Conservation (phyloP, 2,113 vertebrate species). For the Rhinopomastus cyanomelas region DNA sequence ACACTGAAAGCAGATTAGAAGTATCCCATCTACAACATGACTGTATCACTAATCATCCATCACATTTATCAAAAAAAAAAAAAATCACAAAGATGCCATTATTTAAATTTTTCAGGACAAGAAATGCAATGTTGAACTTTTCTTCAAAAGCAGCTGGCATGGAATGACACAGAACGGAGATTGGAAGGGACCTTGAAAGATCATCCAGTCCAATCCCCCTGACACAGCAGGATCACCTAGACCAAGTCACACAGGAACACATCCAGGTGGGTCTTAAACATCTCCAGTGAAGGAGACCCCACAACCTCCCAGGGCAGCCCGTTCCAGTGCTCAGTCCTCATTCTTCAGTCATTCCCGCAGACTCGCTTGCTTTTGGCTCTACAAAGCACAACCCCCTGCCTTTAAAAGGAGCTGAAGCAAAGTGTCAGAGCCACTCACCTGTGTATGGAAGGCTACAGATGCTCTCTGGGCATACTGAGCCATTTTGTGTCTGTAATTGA, state of each 20-base stretch:
- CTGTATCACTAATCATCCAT: neutral
- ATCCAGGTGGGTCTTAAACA: no score
- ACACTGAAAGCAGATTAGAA: neutral
- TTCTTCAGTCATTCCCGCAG: neutral
- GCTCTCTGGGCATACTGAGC: conserved; percentile 95
- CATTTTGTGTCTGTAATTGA: conserved; percentile 98
- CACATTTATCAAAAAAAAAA: neutral
- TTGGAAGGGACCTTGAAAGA: no score
- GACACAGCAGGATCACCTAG: no score
- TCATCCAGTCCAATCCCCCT: no score
- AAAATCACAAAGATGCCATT: neutral
- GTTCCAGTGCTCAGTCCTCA: neutral
- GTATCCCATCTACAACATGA: neutral
- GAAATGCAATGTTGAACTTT: neutral
- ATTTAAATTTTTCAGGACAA: neutral
- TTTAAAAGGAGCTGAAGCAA: no score
- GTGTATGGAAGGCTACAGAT: conserved; percentile 95
- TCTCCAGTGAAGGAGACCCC: no score
- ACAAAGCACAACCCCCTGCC: neutral
- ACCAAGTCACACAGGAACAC: no score
- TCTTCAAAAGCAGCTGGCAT: neutral
- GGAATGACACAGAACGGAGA: no score
- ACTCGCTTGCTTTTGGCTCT: neutral
- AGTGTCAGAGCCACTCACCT: conserved; percentile 76
- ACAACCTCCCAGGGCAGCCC: no score